Base-by-base conservation (phyloP, 2,797 vertebrate species). In the Rhadinocentrus ornatus region DNA sequence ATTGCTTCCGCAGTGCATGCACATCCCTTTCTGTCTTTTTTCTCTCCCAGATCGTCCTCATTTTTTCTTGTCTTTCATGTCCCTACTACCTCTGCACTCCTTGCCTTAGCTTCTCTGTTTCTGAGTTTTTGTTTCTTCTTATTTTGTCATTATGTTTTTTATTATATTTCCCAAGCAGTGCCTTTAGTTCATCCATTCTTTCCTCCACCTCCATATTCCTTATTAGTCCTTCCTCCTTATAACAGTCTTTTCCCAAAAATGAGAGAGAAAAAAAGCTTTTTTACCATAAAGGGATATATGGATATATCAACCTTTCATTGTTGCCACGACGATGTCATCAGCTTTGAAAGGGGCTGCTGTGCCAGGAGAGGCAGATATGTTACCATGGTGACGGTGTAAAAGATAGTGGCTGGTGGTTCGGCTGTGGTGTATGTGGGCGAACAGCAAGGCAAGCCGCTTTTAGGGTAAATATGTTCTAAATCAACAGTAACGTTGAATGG, bases 281-380 rank as follows among this genome's bases (percentile, higher is more conserved):
- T 18, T 39, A 39, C 53, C 54, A 57, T 72, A 77, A 74, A 37
- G 75, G 62, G 63, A 82, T 50, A 50, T 67, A 71, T 66, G 62
- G 63, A 82, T 50, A 50, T 67, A 71, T 66, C 65, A 83, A 77
- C 67, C 69, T 86, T 81, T 87, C 82, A 87, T 88, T 87, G 86
- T 86, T 88, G 82, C 86, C 71, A 83, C 77, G 12, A 80, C 79
- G 71, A 92, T 88, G 87, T 84, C 87, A 88, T 91, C 89, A 85
- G 76, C 78, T 80, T 75, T 20, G 62, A 73, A 63, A 83, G 31
- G 66, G 31, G 67, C 46, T 73, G 72, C 74, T 63, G 66, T 82
- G 80, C 87, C 86, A 86, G 82, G 81, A 86, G 81, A 61, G 37
- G 77, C 10, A 63, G 79, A 71, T 59, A 12, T 29, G 89, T 92